A percentile compares a stretch with the other conserved stretches of the same genome.
These are phyloP conservation scores for Saxidomus purpurata DNA, from an alignment of 1,140 invertebrate species.

Conservation along the genomic window DNA sequence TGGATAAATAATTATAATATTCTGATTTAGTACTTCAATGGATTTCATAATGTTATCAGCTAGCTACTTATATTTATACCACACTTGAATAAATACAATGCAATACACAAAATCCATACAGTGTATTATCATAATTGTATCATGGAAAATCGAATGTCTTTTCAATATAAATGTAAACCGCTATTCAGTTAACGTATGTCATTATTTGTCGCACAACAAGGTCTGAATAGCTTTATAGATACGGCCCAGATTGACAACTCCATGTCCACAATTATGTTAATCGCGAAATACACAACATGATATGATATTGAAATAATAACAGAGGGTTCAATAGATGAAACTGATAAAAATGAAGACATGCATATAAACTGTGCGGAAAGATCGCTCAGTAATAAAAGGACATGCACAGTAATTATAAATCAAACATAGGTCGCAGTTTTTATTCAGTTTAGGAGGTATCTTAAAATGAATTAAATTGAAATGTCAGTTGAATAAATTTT, in stretches of 20 bases:
- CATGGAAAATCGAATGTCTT: slow-evolving; percentile 16
- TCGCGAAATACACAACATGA: background rate
- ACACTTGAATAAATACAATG: background rate
- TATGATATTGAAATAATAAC: background rate
- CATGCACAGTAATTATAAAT: too few relatives aligned
- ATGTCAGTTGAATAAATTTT: too few relatives aligned
- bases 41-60: background rate
- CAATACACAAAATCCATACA: slow-evolving; percentile 4
- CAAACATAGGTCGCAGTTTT: too few relatives aligned
- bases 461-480: too few relatives aligned
- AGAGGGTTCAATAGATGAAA: background rate
- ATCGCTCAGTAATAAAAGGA: too few relatives aligned
- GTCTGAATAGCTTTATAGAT: background rate
- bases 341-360: background rate
- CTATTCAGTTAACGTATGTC: background rate
- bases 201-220: slow-evolving; percentile 8
- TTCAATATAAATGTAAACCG: background rate
- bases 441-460: too few relatives aligned
- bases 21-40: background rate
- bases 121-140: background rate
- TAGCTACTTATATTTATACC: background rate
- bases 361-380: background rate
- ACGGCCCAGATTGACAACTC: background rate
- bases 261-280: slow-evolving; percentile 4
- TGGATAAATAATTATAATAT: too few relatives aligned